Conservation (phyloP, 2,113 vertebrate species). For the Corythornis madagascariensis region DNA sequence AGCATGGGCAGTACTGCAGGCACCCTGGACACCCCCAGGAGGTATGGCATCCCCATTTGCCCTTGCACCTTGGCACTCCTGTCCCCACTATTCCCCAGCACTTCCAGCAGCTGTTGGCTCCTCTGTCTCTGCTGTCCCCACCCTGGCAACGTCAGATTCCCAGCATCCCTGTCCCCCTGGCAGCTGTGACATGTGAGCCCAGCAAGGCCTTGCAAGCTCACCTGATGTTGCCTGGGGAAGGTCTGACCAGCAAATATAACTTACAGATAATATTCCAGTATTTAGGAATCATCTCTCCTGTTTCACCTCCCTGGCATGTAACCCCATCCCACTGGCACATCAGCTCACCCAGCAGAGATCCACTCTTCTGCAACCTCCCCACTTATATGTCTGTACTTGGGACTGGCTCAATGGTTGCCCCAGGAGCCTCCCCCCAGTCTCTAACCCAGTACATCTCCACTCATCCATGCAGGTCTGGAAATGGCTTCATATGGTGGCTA, state of each 20-base stretch:
- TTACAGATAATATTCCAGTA: too few species aligned
- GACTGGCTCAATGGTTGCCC: background rate
- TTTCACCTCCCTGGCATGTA: background rate
- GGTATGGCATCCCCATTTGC: background rate
- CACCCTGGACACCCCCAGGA: too few species aligned
- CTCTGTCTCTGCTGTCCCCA: background rate
- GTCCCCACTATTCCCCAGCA: too few species aligned
- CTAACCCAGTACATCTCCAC: background rate
- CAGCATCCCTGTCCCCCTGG: background rate
- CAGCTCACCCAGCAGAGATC: background rate
- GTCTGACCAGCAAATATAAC: background rate
- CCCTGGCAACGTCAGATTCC: background rate
- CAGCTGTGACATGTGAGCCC: background rate
- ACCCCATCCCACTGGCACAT: background rate
- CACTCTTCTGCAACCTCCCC: background rate
- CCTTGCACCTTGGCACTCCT: too few species aligned
- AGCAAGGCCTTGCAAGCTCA: background rate
- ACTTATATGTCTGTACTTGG: rapidly evolving
- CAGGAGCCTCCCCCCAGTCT: background rate
- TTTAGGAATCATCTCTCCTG: too few species aligned
- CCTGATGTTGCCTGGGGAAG: background rate
- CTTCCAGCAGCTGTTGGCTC: background rate
- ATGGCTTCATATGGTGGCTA: too few species aligned
- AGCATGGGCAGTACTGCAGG: background rate
- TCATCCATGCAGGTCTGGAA: background rate